Percentiles rank a stretch among this genome's conserved stretches.
These are phyloP conservation scores for Habrosyne pyritoides DNA, from an alignment of 2,888 invertebrate genomes.

Conservation along the genomic window DNA sequence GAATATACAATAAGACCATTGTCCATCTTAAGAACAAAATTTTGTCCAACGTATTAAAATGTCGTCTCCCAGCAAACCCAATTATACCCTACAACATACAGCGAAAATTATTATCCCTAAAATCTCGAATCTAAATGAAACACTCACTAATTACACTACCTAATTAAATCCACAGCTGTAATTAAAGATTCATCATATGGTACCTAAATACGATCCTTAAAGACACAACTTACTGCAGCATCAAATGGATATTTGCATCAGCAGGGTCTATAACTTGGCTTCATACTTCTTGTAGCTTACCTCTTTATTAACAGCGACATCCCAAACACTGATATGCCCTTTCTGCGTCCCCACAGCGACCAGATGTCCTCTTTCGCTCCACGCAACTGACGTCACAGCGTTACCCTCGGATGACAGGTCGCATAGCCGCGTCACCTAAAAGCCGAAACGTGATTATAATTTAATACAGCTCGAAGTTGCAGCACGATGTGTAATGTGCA, in stretches of 20 bases:
- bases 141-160: too few relatives aligned
- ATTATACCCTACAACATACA: too few relatives aligned
- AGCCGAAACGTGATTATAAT: conserved; percentile 2
- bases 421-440: conserved; percentile 94
- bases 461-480: not conserved
- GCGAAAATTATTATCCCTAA: too few relatives aligned
- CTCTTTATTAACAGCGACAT: conserved; percentile 96
- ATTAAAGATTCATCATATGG: too few relatives aligned
- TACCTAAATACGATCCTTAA: too few relatives aligned
- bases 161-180: too few relatives aligned
- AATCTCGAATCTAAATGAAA: too few relatives aligned
- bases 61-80: too few relatives aligned
- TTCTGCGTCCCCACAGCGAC: conserved; percentile 99
- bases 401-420: conserved; percentile 97
- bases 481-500: not conserved
- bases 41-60: too few relatives aligned
- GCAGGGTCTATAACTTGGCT: conserved; percentile 11
- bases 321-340: conserved; percentile 99
- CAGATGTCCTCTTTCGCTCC: conserved; percentile 98
- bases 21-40: too few relatives aligned
- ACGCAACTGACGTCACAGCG: conserved; percentile 98
- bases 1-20: too few relatives aligned
- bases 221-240: too few relatives aligned
- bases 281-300: conserved; percentile 46
- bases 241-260: not conserved